Base-by-base conservation (phyloP, 2,113 vertebrate species). In the Pelodiscus sinensis region DNA sequence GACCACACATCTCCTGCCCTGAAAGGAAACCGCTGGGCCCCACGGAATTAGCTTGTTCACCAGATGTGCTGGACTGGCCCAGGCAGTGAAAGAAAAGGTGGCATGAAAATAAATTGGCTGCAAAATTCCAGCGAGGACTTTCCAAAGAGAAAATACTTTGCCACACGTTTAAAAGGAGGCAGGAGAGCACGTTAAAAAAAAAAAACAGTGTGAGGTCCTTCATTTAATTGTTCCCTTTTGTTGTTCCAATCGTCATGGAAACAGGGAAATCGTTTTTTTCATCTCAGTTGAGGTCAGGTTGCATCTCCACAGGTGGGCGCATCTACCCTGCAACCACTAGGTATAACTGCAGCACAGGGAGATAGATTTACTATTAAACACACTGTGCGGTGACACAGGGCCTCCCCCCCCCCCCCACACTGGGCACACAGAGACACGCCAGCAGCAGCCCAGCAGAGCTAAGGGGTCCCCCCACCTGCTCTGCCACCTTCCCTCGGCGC, bases 11-110 rank as follows among this genome's bases (percentile, higher is more conserved):
- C 91, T 82, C 81, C 68, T 10, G 92, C 89, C 31, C 94, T 82
- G 90, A 90, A 90, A 97, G 95, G 95, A 97, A 97, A 94, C 94
- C 65, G 31, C 94, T 85, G 93, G 94, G 95, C 92, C 92, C 90
- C 81, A 77, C 91, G 92, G 92, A 91, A 92, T 11, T 21, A 88
- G 88, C 90, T 97, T 92, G 84, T 85, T 96, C 95, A 77, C 95
- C 97, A 97, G 93, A 96, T 97, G 96, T 95, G 86, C 79, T 79
- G 71, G 88, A 93, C 54, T 22, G 0, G 0, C 90, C 62, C n/a
- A 82, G 88, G 92, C 94, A 94, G 88, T 86, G 94, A 95, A 97
- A 96, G 84, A 96, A 91, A 94, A 91, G 60, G 38, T 90, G 82
- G 24, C 91, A 94, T 38, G 90, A 78, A 96, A 95, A 96, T 91